Percentiles rank a stretch among this genome's conserved stretches.
Evolutionary conservation across 2,113 vertebrate species (phyloP).

Genomic region (Aegithalos caudatus): DNA sequence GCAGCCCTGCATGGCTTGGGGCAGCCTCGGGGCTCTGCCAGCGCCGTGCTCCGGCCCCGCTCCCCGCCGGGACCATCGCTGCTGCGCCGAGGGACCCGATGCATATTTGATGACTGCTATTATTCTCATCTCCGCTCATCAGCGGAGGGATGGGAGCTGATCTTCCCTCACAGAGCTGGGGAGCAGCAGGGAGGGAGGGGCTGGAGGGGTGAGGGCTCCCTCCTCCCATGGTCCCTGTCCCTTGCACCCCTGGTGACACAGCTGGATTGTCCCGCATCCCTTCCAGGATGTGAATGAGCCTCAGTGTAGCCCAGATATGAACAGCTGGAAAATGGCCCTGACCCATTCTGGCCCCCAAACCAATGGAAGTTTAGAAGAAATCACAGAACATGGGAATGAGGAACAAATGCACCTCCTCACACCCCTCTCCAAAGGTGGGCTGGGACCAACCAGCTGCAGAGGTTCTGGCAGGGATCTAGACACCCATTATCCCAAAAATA

Average conservation of each 20-base stretch:
- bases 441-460: not conserved
- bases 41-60: accelerated
- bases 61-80: not conserved
- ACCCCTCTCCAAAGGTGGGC: not conserved
- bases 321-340: not conserved
- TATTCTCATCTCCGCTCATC: constrained; percentile 75
- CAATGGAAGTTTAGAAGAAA: not conserved
- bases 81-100: constrained; percentile 52
- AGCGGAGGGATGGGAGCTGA: constrained; percentile 61
- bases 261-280: not conserved
- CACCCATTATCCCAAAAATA: accelerated
- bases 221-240: not conserved
- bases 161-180: constrained; percentile 27
- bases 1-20: not conserved
- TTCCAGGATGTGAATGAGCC: accelerated
- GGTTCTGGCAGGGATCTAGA: not conserved
- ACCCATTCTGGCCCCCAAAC: not conserved
- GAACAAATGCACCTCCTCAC: too few species aligned
- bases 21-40: not conserved
- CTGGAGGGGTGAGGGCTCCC: not conserved
- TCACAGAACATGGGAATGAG: accelerated
- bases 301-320: not conserved
- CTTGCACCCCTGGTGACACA: accelerated
- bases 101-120: constrained; percentile 89
- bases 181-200: not conserved